Conservation (phyloP, 1,140 invertebrate species). For the Eupeodes corollae region DNA sequence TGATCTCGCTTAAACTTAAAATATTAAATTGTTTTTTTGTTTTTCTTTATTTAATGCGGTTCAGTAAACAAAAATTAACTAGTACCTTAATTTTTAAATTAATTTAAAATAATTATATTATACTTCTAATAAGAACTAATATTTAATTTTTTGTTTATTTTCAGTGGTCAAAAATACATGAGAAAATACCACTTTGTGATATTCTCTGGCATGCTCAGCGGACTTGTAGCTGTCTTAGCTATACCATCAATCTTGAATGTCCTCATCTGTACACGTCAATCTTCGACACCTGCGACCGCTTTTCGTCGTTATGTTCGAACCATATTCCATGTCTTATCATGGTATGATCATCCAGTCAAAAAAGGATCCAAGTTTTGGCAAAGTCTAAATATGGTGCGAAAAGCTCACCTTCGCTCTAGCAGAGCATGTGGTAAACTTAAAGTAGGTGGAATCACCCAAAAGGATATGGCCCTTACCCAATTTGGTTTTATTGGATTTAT, state of each 20-base stretch:
- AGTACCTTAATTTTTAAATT: not conserved
- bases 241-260: conserved; percentile 52
- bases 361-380: conserved; percentile 40
- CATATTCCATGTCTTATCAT: conserved; percentile 54
- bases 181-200: conserved; percentile 47
- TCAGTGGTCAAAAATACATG: conserved; percentile 54
- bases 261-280: conserved; percentile 52
- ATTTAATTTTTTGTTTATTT: conserved; percentile 14
- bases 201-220: conserved; percentile 46
- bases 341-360: conserved; percentile 52
- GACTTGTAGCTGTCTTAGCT: conserved; percentile 49
- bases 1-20: too few relatives aligned
- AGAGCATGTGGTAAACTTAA: conserved; percentile 37
- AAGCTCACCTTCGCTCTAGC: conserved; percentile 50
- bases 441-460: conserved; percentile 49
- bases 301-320: conserved; percentile 68
- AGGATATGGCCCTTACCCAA: conserved; percentile 73
- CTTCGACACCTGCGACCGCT: conserved; percentile 47
- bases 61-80: not conserved
- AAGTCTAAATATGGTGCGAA: conserved; percentile 53
- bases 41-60: not conserved
- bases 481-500: conserved; percentile 77
- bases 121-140: not conserved
- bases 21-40: too few relatives aligned
- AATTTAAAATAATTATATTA: too few relatives aligned